These are phyloP conservation scores for Theonella swinhoei DNA, from an alignment of 37 sponge, comb jelly and placozoan genomes.

Conservation along the genomic window DNA sequence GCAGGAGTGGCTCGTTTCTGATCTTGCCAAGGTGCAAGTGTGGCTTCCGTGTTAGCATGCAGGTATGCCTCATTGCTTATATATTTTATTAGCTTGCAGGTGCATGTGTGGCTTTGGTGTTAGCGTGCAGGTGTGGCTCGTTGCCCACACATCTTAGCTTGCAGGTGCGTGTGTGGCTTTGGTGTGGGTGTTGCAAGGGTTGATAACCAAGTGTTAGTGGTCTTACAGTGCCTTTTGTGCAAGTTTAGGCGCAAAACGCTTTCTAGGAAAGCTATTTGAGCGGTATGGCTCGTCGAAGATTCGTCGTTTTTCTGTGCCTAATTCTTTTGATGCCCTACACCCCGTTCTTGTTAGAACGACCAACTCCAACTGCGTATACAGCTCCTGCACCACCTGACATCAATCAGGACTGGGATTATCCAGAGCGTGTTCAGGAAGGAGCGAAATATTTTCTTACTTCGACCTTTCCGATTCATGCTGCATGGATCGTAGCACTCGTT, in stretches of 20 bases:
- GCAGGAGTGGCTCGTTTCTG: neutral
- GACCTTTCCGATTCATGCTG: neutral
- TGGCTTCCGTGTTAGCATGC: too few species aligned
- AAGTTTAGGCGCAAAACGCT: neutral
- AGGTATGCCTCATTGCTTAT: neutral
- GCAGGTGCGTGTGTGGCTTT: neutral
- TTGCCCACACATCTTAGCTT: neutral
- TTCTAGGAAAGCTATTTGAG: too few species aligned
- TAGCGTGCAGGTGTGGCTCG: neutral
- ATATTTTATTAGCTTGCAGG: neutral
- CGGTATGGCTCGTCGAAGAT: too few species aligned
- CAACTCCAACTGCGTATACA: neutral
- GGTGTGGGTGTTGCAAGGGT: neutral
- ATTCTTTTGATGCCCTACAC: neutral
- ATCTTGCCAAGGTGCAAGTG: too few species aligned
- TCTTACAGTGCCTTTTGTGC: neutral
- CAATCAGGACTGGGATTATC: neutral
- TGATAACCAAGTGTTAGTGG: neutral
- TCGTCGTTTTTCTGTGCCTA: too few species aligned
- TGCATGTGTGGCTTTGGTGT: neutral
- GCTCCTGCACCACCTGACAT: neutral
- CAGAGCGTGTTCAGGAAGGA: neutral
- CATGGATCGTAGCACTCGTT: neutral
- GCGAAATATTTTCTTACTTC: neutral
- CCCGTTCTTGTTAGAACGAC: neutral